Evolutionary conservation across 2,888 invertebrate genomes (phyloP).

Genomic region (Melieria crassipennis): DNA sequence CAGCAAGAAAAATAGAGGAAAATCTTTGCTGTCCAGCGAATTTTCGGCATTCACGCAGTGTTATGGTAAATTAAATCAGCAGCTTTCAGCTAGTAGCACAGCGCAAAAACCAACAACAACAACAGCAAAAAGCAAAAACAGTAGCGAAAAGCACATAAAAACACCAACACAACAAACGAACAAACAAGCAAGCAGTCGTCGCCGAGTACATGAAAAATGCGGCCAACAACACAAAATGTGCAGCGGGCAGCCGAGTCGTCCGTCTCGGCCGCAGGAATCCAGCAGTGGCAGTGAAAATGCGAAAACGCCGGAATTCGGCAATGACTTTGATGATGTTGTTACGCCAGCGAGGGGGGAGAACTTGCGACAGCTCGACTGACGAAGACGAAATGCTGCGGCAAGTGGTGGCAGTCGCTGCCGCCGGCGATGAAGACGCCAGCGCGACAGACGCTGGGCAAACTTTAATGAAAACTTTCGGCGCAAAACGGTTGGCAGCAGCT

Average conservation of each 20-base stretch:
- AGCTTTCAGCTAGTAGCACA: slow-evolving; percentile 18
- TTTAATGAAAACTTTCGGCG: slow-evolving; percentile 1
- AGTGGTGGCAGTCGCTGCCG: not conserved
- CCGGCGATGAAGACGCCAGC: not conserved
- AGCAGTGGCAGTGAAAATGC: slow-evolving; percentile 15
- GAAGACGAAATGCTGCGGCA: not conserved
- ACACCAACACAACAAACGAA: not conserved
- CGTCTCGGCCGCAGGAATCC: too few species aligned
- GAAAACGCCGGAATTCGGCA: slow-evolving; percentile 32
- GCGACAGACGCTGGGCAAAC: not conserved
- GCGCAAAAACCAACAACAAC: not conserved
- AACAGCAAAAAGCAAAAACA: not conserved
- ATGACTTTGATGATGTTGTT: slow-evolving; percentile 33
- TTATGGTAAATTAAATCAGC: slow-evolving; percentile 40
- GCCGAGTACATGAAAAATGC: slow-evolving; percentile 1
- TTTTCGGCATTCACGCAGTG: not conserved
- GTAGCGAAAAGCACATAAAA: not conserved
- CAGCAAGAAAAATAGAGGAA: slow-evolving; percentile 25
- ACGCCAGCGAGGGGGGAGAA: slow-evolving; percentile 4
- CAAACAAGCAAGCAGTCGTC: not conserved
- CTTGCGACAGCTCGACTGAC: not conserved
- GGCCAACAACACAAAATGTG: slow-evolving; percentile 6
- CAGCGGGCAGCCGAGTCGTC: not conserved
- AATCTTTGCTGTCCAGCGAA: slow-evolving; percentile 25
- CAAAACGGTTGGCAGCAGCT: too few species aligned